These are phyloP conservation scores for Luffia ferchaultella DNA, from an alignment of 2,888 invertebrate species.

Conservation along the genomic window DNA sequence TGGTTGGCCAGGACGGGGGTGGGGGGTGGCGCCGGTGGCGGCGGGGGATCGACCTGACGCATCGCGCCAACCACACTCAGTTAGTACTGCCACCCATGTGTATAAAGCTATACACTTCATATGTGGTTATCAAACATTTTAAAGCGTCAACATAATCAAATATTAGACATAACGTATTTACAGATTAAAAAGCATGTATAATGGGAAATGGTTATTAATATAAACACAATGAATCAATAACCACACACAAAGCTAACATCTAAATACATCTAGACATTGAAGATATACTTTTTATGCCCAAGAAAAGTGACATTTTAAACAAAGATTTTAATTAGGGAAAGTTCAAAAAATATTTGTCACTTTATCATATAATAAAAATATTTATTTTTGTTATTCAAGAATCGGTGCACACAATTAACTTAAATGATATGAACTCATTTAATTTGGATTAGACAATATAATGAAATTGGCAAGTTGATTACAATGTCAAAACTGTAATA, in stretches of 20 bases:
- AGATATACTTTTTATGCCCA: too few species aligned
- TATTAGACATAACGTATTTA: not conserved
- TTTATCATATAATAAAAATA: too few species aligned
- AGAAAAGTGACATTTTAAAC: too few species aligned
- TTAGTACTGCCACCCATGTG: conserved; percentile 48
- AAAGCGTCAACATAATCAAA: not conserved
- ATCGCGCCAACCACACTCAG: conserved; percentile 48
- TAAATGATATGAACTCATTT: too few species aligned
- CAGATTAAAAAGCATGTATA: not conserved
- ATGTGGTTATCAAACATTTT: conserved; percentile 2
- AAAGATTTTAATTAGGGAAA: too few species aligned
- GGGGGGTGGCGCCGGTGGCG: conserved; percentile 17
- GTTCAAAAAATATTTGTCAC: too few species aligned
- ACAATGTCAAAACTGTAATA: too few species aligned
- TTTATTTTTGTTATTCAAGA: too few species aligned
- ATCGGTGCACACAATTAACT: too few species aligned
- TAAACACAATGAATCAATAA: conserved; percentile 24
- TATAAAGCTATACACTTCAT: conserved; percentile 1
- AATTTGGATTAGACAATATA: too few species aligned
- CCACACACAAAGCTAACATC: conserved; percentile 46
- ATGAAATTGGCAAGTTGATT: too few species aligned
- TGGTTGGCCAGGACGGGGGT: conserved; percentile 29
- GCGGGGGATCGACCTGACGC: conserved; percentile 39
- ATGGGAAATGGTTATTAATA: not conserved
- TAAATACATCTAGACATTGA: conserved; percentile 1